phyloP scores from a whole-genome alignment of 1,140 invertebrate species.

The Drosophila mojavensis region DNA sequence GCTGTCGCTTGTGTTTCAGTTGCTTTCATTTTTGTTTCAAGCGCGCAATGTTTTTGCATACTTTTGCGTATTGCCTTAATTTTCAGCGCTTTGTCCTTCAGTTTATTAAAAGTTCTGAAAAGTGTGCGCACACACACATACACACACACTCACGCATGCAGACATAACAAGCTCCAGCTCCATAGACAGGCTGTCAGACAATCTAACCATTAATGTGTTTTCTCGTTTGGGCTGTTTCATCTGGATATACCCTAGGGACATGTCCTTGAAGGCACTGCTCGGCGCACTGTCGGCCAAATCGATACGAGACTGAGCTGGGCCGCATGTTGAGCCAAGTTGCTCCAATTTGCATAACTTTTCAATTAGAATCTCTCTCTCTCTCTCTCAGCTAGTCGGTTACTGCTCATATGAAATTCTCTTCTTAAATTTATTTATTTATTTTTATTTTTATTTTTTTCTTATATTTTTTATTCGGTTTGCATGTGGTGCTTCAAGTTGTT shows the following conservation, averaged over 20 bases:
- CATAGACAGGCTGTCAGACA: constrained; percentile 11
- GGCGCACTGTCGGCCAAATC: no score
- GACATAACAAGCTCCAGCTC: not conserved
- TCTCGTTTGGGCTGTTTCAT: constrained; percentile 25
- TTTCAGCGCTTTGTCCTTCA: constrained; percentile 72
- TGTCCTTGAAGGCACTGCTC: not conserved
- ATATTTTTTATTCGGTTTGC: constrained; percentile 29
- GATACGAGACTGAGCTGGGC: no score
- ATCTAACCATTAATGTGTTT: constrained; percentile 69
- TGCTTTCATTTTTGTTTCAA: constrained; percentile 71
- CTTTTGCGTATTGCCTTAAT: constrained; percentile 62
- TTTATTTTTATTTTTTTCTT: no score
- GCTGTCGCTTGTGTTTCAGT: constrained; percentile 37
- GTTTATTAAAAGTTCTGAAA: constrained; percentile 74
- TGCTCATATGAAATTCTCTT: not conserved
- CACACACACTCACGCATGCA: constrained; percentile 21
- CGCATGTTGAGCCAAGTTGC: no score
- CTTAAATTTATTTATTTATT: no score
- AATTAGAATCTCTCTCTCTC: no score
- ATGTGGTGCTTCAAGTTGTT: constrained; percentile 34
- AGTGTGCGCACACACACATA: constrained; percentile 32
- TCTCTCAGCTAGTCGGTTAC: no score
- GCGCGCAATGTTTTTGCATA: constrained; percentile 67
- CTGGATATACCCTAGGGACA: not conserved
- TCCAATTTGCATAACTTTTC: no score